Conservation (phyloP, 2,888 invertebrate species). For the Leptodirus hochenwartii region DNA sequence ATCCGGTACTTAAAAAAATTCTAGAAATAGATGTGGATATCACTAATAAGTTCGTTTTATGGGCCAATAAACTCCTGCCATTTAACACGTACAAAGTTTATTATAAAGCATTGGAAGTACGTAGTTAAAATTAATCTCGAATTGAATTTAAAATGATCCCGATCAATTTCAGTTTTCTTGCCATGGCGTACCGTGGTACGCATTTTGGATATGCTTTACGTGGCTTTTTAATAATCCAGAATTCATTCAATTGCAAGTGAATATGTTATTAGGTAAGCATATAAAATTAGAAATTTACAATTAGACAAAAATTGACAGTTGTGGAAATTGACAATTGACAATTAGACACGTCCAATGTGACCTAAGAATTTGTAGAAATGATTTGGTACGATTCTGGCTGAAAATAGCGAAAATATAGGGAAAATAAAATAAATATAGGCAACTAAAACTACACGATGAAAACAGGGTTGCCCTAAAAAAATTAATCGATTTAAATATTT, state of each 20-base stretch:
- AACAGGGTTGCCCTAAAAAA: too few relatives aligned
- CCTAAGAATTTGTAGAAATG: too few relatives aligned
- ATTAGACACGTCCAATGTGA: too few relatives aligned
- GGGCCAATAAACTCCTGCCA: constrained; percentile 29
- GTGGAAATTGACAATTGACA: too few relatives aligned
- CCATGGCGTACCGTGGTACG: constrained; percentile 77
- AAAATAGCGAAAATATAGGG: too few relatives aligned
- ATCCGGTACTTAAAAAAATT: constrained; percentile 30
- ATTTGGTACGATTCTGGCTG: too few relatives aligned
- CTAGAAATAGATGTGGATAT: constrained; percentile 32
- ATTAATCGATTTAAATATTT: too few relatives aligned
- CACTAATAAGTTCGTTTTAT: constrained; percentile 33
- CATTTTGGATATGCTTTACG: constrained; percentile 55
- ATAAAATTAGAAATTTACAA: too few relatives aligned
- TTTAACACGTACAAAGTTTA: constrained; percentile 34
- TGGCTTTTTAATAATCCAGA: constrained; percentile 52
- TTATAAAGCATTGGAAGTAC: constrained; percentile 37
- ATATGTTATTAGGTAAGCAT: constrained; percentile 59
- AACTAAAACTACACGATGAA: too few relatives aligned
- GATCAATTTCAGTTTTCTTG: constrained; percentile 49
- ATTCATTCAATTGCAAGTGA: constrained; percentile 66
- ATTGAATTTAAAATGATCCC: constrained; percentile 7
- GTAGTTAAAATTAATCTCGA: constrained; percentile 6
- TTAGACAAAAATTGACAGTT: too few relatives aligned
- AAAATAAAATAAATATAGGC: too few relatives aligned